Percentiles rank a stretch among this genome's conserved stretches.
phyloP scores from a whole-genome alignment of 2,888 invertebrate species.

The Drosophila meridiana region DNA sequence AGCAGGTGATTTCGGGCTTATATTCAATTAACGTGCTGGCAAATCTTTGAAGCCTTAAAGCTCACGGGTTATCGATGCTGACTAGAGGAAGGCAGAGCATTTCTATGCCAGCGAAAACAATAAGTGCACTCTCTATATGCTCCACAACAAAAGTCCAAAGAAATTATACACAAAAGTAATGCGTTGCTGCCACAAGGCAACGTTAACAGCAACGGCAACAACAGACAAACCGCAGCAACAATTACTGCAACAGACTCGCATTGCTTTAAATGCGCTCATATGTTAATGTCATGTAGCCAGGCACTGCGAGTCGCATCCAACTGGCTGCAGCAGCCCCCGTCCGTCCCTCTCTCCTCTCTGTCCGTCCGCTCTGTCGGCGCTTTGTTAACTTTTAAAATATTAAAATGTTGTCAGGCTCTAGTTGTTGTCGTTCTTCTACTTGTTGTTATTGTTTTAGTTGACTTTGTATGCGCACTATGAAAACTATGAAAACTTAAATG shows the following conservation, averaged over 20 bases:
- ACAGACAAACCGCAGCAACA: background rate
- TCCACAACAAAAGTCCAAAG: constrained; percentile 52
- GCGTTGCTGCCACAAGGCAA: constrained; percentile 34
- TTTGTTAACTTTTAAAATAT: constrained; percentile 66
- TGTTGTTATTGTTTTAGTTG: constrained; percentile 14
- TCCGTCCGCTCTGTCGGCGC: constrained; percentile 20
- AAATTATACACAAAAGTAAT: constrained; percentile 65
- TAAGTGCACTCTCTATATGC: constrained; percentile 23
- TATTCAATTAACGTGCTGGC: constrained; percentile 58
- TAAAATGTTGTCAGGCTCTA: constrained; percentile 51
- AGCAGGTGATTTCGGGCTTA: constrained; percentile 38
- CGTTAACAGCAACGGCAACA: constrained; percentile 21
- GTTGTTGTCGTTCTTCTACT: constrained; percentile 14
- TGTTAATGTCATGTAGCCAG: constrained; percentile 49
- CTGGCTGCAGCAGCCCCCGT: background rate
- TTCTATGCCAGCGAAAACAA: constrained; percentile 29
- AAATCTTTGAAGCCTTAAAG: constrained; percentile 26
- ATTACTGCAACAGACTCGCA: constrained; percentile 3
- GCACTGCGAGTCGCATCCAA: constrained; percentile 14
- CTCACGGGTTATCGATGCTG: constrained; percentile 3
- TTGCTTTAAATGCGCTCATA: constrained; percentile 43
- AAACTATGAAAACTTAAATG: constrained; percentile 50
- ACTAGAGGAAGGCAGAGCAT: background rate
- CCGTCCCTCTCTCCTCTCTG: too few relatives aligned
- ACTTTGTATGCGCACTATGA: constrained; percentile 25